phyloP scores from a whole-genome alignment of 1,140 invertebrate genomes.

The Plutomurus gul region DNA sequence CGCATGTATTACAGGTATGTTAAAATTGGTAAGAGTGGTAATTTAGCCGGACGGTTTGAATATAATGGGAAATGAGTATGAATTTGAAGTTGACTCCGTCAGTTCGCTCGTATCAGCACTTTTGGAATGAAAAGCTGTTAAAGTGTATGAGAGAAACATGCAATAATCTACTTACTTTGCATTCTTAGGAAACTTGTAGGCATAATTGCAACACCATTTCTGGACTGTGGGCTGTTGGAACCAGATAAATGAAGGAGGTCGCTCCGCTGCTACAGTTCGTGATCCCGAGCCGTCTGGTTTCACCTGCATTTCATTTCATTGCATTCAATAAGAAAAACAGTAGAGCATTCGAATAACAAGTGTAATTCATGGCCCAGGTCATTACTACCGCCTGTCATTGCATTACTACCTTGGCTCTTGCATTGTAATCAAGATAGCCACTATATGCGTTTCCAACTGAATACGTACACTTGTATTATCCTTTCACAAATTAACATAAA shows the following conservation, averaged over 20 bases:
- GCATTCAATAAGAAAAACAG: neutral
- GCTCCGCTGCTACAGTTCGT: conserved; percentile 80
- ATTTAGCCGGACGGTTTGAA: no score
- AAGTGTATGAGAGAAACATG: neutral
- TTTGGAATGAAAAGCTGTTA: neutral
- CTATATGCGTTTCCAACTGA: no score
- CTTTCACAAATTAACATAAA: no score
- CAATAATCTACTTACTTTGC: conserved; percentile 75
- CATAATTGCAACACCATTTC: conserved; percentile 55
- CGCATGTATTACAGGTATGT: no score
- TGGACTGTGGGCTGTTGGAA: conserved; percentile 57
- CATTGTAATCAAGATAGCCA: no score
- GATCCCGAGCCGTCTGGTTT: conserved; percentile 79
- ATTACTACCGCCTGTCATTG: neutral
- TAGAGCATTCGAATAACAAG: neutral
- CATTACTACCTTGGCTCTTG: neutral
- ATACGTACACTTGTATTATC: no score
- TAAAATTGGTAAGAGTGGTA: no score
- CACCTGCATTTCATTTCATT: conserved; percentile 64
- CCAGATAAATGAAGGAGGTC: conserved; percentile 63
- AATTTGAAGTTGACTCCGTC: neutral
- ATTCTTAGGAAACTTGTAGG: conserved; percentile 72
- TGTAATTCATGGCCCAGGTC: neutral
- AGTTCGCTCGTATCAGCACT: neutral
- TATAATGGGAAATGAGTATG: neutral